Base-by-base conservation (phyloP, 2,888 invertebrate species). In the Tenthredo distinguenda region DNA sequence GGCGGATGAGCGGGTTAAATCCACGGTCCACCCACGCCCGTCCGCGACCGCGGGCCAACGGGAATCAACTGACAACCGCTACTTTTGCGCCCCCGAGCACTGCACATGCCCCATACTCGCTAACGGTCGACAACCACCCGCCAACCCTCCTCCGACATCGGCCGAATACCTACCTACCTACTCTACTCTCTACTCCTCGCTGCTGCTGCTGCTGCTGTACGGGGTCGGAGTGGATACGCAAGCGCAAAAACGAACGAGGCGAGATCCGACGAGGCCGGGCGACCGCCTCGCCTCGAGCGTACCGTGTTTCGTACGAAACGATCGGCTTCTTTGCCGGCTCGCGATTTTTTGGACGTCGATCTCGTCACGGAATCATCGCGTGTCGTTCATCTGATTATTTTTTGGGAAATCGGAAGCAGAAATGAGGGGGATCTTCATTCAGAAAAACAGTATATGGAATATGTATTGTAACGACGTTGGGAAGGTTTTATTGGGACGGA, bases 11-110 rank as follows among this genome's bases (percentile, higher is more conserved):
- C 65, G 71, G 85, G 85, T n/a, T 72, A 85, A 86, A 72, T 85
- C n/a, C 71, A 79, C 82, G 83, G 9, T 68, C 62, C 55, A 85
- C 89, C 90, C 90, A 90, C 90, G 91, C 91, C 91, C 92, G 90
- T 92, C 93, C 93, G 92, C 92, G 91, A 91, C 90, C 93, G 92
- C 93, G 93, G 92, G 90, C 92, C 91, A 89, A 91, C 93, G 91
- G 92, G 90, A 92, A 91, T 92, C 93, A 92, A 93, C 93, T 93
- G 91, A 89, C 89, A 90, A 90, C 87, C 89, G 90, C 83, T 71
- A 90, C 87, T 86, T 88, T 90, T 88, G 91, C 91, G 91, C 91
- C 90, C 89, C 90, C 87, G 86, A 84, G 83, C 84, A 68, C 47
- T 83, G 83, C 83, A 83, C 71, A 65, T 83, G 74, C 79, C 86